Conservation (phyloP, 2,888 invertebrate genomes). For the Cinara cedri region DNA sequence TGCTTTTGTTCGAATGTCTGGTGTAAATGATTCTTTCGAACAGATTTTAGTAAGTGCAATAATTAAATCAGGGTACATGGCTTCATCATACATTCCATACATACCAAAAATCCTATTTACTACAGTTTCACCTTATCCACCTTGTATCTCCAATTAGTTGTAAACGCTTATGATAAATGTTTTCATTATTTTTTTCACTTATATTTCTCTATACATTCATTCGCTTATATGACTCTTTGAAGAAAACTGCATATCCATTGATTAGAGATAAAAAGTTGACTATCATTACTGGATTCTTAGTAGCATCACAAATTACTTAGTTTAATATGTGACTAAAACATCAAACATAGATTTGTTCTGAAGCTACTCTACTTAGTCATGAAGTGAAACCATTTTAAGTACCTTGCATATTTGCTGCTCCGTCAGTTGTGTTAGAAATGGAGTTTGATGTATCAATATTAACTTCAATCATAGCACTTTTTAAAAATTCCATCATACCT, state of each 20-base stretch:
- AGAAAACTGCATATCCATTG: slow-evolving; percentile 13
- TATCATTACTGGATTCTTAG: slow-evolving; percentile 23
- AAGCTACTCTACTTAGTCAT: slow-evolving; percentile 43
- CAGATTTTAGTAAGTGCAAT: too few relatives aligned
- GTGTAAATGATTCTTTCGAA: too few relatives aligned
- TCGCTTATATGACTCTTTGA: slow-evolving; percentile 47
- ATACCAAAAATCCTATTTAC: slow-evolving; percentile 23
- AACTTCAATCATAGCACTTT: too few relatives aligned
- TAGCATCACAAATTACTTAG: slow-evolving; percentile 58
- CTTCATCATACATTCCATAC: slow-evolving; percentile 12
- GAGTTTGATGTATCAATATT: slow-evolving; percentile 7
- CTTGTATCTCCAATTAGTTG: slow-evolving; percentile 15
- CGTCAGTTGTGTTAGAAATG: slow-evolving; percentile 7
- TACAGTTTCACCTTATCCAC: slow-evolving; percentile 5
- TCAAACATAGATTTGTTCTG: slow-evolving; percentile 58
- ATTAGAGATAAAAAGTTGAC: slow-evolving; percentile 52
- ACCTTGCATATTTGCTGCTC: slow-evolving; percentile 18
- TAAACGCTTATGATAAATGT: slow-evolving; percentile 7
- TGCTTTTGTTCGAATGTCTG: too few relatives aligned
- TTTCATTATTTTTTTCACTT: slow-evolving; percentile 9
- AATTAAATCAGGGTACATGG: too few relatives aligned
- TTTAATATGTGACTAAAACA: slow-evolving; percentile 59
- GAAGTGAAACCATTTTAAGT: slow-evolving; percentile 58
- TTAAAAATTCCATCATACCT: too few relatives aligned
- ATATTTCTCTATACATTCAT: background rate